These are phyloP conservation scores for Egretta garzetta DNA, from an alignment of 2,113 vertebrate genomes.

Conservation along the genomic window DNA sequence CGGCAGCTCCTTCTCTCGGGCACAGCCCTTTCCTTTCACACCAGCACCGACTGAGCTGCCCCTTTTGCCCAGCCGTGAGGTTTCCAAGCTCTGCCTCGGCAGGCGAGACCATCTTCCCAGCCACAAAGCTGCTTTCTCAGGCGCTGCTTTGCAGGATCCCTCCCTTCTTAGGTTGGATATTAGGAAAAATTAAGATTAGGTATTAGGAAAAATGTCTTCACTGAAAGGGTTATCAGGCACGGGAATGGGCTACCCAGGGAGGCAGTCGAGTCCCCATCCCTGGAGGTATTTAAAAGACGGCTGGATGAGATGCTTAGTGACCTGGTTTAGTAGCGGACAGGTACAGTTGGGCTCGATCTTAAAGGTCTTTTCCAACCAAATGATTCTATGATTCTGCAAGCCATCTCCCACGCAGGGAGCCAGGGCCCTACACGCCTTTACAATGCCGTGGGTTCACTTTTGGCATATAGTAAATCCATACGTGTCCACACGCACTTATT, in stretches of 20 bases:
- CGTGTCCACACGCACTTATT: fast-evolving
- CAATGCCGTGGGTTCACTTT: background rate
- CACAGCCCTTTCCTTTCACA: background rate
- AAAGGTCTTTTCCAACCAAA: too few relatives aligned
- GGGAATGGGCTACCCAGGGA: too few relatives aligned
- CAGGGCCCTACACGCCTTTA: background rate
- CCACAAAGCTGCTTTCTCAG: background rate
- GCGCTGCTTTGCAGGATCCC: background rate
- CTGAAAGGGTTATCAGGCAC: too few relatives aligned
- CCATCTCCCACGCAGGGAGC: background rate
- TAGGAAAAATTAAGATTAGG: too few relatives aligned
- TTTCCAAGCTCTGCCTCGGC: background rate
- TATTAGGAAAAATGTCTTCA: too few relatives aligned
- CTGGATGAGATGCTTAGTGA: too few relatives aligned
- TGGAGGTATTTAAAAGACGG: too few relatives aligned
- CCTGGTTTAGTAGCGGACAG: too few relatives aligned
- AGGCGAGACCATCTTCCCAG: background rate
- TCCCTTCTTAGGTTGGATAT: background rate
- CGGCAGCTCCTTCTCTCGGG: background rate
- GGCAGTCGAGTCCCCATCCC: too few relatives aligned
- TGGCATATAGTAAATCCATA: background rate
- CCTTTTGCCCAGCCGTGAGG: background rate
- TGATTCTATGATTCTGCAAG: too few relatives aligned
- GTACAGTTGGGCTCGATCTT: too few relatives aligned
- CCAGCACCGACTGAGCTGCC: background rate